These are phyloP conservation scores for Anolis apletophallus DNA, from an alignment of 2,797 vertebrate genomes.

Conservation along the genomic window DNA sequence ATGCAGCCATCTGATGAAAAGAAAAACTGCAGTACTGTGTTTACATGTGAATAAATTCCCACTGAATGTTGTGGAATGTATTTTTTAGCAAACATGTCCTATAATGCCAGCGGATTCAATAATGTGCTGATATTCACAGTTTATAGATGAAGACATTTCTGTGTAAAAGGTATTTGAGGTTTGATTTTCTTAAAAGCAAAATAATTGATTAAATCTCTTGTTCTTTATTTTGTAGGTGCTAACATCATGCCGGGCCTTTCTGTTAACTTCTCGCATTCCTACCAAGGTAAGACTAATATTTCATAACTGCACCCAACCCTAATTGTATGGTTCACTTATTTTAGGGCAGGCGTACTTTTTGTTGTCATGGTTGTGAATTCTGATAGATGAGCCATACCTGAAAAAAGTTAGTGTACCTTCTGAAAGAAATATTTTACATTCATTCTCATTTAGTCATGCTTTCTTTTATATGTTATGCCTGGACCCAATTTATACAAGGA, in stretches of 20 bases:
- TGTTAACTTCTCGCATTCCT: constrained; percentile 90
- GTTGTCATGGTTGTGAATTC: not conserved
- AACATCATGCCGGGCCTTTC: constrained; percentile 89
- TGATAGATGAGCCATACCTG: not conserved
- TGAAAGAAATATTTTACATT: not conserved
- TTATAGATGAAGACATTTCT: not conserved
- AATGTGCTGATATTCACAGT: not conserved
- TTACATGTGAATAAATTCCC: not conserved
- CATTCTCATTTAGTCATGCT: not conserved
- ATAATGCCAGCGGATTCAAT: not conserved
- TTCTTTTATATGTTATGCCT: not conserved
- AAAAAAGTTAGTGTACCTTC: not conserved
- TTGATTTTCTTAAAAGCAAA: not conserved
- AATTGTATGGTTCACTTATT: not conserved
- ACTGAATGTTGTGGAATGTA: not conserved
- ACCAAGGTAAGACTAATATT: constrained; percentile 85
- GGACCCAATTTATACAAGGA: not conserved
- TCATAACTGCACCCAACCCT: not conserved
- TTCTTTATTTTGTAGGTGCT: constrained; percentile 82
- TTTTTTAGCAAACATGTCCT: not conserved
- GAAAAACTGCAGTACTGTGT: not conserved
- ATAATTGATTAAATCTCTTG: constrained; percentile 15
- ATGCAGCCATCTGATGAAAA: not conserved
- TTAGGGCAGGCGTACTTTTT: not conserved
- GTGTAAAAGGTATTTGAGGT: not conserved